Percentiles rank a stretch among this genome's conserved stretches.
phyloP scores from a whole-genome alignment of 2,888 invertebrate species.

The Drosophila gaucha region DNA sequence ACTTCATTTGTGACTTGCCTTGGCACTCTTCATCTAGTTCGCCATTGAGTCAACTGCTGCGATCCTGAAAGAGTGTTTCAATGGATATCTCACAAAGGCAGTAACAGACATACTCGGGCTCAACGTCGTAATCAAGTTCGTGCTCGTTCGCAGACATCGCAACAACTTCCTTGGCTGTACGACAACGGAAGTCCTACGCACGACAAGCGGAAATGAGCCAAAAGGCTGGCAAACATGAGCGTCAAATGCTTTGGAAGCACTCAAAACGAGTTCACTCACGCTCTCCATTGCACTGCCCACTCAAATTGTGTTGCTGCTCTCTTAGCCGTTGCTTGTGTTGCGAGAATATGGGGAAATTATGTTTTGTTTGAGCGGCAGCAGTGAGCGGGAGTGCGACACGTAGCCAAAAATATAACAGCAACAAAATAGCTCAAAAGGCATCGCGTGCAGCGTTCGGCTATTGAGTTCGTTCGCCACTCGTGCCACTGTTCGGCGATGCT shows the following conservation, averaged over 20 bases:
- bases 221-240: constrained; percentile 29
- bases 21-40: not conserved
- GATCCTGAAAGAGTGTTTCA: constrained; percentile 30
- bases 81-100: not conserved
- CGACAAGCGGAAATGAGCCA: constrained; percentile 66
- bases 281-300: constrained; percentile 13
- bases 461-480: constrained; percentile 19
- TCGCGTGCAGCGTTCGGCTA: constrained; percentile 27
- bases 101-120: constrained; percentile 5
- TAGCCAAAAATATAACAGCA: constrained; percentile 32
- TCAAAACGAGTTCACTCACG: constrained; percentile 26
- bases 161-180: constrained; percentile 69
- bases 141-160: constrained; percentile 25
- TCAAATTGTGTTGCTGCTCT: constrained; percentile 4
- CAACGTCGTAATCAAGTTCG: not conserved
- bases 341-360: constrained; percentile 48
- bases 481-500: constrained; percentile 30
- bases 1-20: not conserved
- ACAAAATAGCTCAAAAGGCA: constrained; percentile 23
- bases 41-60: constrained; percentile 15
- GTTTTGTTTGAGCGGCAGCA: constrained; percentile 5
- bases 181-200: constrained; percentile 60
- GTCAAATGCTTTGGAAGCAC: constrained; percentile 15
- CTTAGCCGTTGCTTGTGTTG: not conserved
- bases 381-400: not conserved